Conservation (phyloP, 2,888 invertebrate genomes). For the Drosophila mulleri region DNA sequence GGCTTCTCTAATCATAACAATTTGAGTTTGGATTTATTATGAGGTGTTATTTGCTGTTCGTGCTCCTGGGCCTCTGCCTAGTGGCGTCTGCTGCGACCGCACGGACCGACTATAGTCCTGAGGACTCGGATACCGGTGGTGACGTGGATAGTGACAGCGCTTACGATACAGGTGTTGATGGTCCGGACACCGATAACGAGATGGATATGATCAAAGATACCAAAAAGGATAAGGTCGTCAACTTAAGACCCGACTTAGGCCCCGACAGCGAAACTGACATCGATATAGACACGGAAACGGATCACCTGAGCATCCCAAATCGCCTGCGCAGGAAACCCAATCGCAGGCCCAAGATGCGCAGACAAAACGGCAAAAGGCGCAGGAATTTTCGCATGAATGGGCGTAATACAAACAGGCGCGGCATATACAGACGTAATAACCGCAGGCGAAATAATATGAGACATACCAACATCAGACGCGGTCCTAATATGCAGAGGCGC, state of each 20-base stretch:
- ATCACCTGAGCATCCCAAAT: fast-evolving
- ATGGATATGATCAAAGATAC: neutral
- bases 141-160: neutral
- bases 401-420: neutral
- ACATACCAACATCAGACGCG: conserved; percentile 18
- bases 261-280: neutral
- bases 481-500: conserved; percentile 3
- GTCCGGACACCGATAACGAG: neutral
- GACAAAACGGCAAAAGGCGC: neutral
- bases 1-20: conserved; percentile 9
- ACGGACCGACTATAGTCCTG: neutral
- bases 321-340: neutral
- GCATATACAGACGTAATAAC: conserved; percentile 1
- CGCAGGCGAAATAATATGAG: conserved; percentile 8
- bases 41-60: conserved; percentile 40
- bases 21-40: conserved; percentile 33
- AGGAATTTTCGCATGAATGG: neutral
- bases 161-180: neutral
- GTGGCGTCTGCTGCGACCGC: conserved; percentile 14
- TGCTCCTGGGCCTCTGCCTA: conserved; percentile 43
- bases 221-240: no score
- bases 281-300: neutral
- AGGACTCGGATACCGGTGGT: neutral
- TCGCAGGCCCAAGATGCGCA: neutral
- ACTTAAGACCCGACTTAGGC: no score